Base-by-base conservation (phyloP, 2,797 vertebrate genomes). In the Pampus argenteus region DNA sequence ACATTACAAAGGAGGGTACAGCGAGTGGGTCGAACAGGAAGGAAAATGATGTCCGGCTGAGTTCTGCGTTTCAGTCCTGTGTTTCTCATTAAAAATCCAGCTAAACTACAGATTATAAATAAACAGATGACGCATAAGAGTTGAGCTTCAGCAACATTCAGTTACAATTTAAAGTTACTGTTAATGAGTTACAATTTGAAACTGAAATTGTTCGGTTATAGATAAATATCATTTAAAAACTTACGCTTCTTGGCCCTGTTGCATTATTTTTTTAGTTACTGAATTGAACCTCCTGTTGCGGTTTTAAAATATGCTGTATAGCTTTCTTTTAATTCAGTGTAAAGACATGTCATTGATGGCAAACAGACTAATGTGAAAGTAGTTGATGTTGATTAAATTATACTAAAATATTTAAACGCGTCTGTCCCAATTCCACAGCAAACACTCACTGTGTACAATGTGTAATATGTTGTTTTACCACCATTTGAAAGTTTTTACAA, bases 1-100 rank as follows among this genome's bases (percentile, higher is more conserved):
- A 31, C 94, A 95, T 85, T 93, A 86, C 50, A 76, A 88, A 80
- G 94, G 93, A 57, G 94, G 94, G 3, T 95, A 91, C 82, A 61
- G 0, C 1, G 93, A 94, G 58, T 95, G 94, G 94, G 87, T 61
- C 3, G 58, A 87, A n/a, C 66, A 40, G 38, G 85, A 92, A 78
- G 74, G 74, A 65, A 78, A 87, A 17, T 89, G 65, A 87, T 14
- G 22, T 66, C 0, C 1, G 0, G 6, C 22, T 28, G 22, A 50
- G 34, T 44, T 56, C 45, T 54, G 5, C 13, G 4, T 25, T 25
- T 25, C 4, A 20, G 2, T 15, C 8, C 11, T 13, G 6, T 2
- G 13, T 17, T 38, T 52, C n/a, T 56, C 5, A 49, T 22, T 4
- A 15, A 47, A 45, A 51, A 22, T 10, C 4, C 3, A 18, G 20